phyloP scores from a whole-genome alignment of 2,888 invertebrate genomes.

The Athripsodes cinereus region DNA sequence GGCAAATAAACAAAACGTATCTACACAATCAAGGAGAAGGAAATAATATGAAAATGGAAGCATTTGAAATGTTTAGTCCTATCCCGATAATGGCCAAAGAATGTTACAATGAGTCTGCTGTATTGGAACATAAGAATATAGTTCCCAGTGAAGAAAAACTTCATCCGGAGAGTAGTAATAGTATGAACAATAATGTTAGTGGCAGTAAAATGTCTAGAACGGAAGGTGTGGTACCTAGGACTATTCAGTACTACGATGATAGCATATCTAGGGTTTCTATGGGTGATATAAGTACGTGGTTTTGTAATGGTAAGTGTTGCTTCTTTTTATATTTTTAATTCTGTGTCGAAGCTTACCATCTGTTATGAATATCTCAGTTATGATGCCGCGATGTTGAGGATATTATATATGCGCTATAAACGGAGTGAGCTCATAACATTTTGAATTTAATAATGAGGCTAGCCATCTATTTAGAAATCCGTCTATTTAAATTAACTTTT shows the following conservation, averaged over 20 bases:
- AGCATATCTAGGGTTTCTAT: slow-evolving; percentile 49
- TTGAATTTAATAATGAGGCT: too few species aligned
- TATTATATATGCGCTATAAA: too few species aligned
- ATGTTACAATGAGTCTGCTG: slow-evolving; percentile 37
- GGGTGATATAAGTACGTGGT: slow-evolving; percentile 62
- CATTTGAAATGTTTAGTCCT: slow-evolving; percentile 51
- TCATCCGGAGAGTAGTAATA: not conserved
- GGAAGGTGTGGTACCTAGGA: slow-evolving; percentile 34
- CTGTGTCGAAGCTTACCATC: too few species aligned
- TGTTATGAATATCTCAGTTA: too few species aligned
- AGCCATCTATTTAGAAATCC: too few species aligned
- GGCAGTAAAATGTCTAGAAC: slow-evolving; percentile 28
- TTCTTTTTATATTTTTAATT: too few species aligned
- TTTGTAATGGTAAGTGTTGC: slow-evolving; percentile 49
- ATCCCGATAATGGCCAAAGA: slow-evolving; percentile 42
- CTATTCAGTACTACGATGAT: slow-evolving; percentile 39
- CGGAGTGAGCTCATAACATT: too few species aligned
- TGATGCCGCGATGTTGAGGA: too few species aligned
- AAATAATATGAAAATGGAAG: slow-evolving; percentile 33
- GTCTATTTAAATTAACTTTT: too few species aligned
- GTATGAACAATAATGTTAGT: not conserved
- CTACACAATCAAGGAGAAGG: not conserved
- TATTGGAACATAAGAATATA: slow-evolving; percentile 33
- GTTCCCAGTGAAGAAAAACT: not conserved
- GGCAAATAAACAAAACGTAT: slow-evolving; percentile 5